phyloP scores from a whole-genome alignment of 30 jellyfish, hydroid and myxozoan species.

The Aurelia aurita region DNA sequence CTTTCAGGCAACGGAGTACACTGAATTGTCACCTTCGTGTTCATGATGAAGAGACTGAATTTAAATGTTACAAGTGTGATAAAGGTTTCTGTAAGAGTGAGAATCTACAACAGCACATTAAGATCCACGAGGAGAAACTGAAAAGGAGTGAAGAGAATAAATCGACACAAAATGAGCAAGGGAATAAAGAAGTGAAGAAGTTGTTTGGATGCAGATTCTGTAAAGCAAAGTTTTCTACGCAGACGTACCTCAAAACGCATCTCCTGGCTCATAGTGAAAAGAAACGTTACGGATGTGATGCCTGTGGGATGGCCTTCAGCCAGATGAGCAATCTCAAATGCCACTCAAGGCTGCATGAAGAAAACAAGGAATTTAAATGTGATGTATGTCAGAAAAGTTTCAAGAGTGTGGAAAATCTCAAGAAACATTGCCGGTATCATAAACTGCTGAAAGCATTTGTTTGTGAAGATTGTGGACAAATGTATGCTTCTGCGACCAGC shows the following conservation, averaged over 20 bases:
- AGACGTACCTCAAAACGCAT: background rate
- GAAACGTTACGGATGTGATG: constrained; percentile 1
- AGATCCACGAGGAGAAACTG: background rate
- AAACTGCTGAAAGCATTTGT: background rate
- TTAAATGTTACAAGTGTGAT: background rate
- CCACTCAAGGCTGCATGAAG: constrained; percentile 1
- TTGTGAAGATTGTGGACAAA: background rate
- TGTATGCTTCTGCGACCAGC: background rate
- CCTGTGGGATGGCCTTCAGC: constrained; percentile 15
- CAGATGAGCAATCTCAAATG: constrained; percentile 2
- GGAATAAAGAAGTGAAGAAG: constrained; percentile 7
- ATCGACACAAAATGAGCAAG: background rate
- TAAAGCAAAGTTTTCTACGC: background rate
- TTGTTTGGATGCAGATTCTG: constrained; percentile 4
- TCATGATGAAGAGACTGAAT: background rate
- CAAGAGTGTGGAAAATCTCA: background rate
- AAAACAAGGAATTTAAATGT: constrained; percentile 8
- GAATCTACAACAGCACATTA: background rate
- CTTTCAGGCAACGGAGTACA: background rate
- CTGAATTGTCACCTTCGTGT: background rate
- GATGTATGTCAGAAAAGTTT: constrained; percentile 15
- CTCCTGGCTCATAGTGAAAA: background rate
- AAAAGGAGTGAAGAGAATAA: background rate
- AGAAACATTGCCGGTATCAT: background rate
- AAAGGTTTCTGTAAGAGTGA: background rate